phyloP scores from a whole-genome alignment of 2,888 invertebrate species.

The Pollenia amentaria region DNA sequence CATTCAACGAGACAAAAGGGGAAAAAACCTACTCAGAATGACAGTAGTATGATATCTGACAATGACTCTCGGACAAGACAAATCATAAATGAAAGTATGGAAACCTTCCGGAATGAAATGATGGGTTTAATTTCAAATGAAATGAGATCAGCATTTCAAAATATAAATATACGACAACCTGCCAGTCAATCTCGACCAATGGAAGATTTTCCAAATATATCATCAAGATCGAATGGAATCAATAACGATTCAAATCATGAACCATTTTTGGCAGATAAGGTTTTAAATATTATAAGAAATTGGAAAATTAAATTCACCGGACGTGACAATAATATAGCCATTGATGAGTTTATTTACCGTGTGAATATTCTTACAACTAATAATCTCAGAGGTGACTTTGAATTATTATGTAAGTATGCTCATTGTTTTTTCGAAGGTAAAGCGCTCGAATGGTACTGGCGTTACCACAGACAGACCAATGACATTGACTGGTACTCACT shows the following conservation, averaged over 20 bases:
- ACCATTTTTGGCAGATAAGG: background rate
- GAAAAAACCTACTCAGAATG: background rate
- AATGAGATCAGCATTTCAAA: background rate
- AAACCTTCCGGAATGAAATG: conserved; percentile 11
- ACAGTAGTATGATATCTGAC: background rate
- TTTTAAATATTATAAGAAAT: conserved; percentile 23
- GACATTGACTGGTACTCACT: conserved; percentile 5
- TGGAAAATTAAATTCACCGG: conserved; percentile 27
- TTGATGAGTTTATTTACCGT: conserved; percentile 27
- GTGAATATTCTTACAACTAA: conserved; percentile 13
- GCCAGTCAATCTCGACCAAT: background rate
- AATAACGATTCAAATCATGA: background rate
- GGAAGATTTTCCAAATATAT: background rate
- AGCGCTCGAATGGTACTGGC: conserved; percentile 24
- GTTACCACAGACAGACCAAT: background rate
- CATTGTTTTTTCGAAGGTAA: conserved; percentile 28
- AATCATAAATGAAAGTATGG: background rate
- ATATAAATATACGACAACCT: background rate
- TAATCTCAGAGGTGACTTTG: background rate
- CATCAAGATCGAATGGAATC: background rate
- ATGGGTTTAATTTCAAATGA: background rate
- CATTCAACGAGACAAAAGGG: background rate
- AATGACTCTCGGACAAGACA: conserved; percentile 4
- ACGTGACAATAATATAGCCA: background rate
- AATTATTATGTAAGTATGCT: conserved; percentile 20